Evolutionary conservation across 2,888 invertebrate species (phyloP).

Genomic region (Rugalucina vietnamica): DNA sequence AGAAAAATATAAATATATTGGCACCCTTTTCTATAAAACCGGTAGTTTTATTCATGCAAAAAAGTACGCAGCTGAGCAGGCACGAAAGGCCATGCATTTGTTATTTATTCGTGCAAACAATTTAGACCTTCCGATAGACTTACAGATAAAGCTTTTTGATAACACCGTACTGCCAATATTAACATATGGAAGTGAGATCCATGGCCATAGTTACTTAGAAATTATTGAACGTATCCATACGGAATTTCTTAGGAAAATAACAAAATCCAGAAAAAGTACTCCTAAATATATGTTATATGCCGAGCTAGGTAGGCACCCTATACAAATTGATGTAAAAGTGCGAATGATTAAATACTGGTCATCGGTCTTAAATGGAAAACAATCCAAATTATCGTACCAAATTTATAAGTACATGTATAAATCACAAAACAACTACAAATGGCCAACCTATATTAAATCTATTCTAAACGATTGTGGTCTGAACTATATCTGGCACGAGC

Average conservation of each 20-base stretch:
- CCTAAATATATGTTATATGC: constrained; percentile 19
- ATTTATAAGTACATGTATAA: neutral
- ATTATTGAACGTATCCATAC: constrained; percentile 11
- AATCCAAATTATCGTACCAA: neutral
- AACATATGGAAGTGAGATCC: constrained; percentile 27
- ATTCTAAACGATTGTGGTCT: neutral
- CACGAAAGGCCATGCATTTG: constrained; percentile 15
- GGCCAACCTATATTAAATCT: neutral
- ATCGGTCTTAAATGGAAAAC: neutral
- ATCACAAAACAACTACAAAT: neutral
- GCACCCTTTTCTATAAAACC: constrained; percentile 1
- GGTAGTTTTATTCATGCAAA: constrained; percentile 15
- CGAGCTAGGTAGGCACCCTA: constrained; percentile 7
- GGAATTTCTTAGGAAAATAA: constrained; percentile 2
- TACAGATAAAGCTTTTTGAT: constrained; percentile 20
- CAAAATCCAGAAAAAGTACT: constrained; percentile 12
- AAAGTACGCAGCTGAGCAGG: neutral
- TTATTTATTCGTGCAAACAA: constrained; percentile 22
- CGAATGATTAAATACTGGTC: constrained; percentile 24
- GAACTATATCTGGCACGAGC: neutral
- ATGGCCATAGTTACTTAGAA: constrained; percentile 24
- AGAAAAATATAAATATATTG: constrained; percentile 20
- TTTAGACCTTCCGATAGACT: constrained; percentile 13
- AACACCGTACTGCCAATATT: constrained; percentile 19
- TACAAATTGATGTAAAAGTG: neutral